Evolutionary conservation across 2,888 invertebrate genomes (phyloP).

Genomic region (Aporophyla nigra): DNA sequence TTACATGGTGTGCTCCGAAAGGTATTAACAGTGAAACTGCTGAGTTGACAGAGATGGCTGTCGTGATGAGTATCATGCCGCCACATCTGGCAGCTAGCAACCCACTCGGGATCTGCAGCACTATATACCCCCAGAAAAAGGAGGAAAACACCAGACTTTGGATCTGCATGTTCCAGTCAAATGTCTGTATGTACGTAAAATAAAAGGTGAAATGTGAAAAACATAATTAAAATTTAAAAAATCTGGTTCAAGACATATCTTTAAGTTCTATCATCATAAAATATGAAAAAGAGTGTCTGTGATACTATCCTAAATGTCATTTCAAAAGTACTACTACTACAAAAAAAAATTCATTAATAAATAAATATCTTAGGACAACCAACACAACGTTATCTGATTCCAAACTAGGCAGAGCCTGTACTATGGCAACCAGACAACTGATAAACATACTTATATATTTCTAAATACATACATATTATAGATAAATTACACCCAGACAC

Average conservation of each 20-base stretch:
- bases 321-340: no score
- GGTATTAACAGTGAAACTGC: slow-evolving; percentile 28
- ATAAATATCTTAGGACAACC: no score
- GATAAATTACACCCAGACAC: no score
- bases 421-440: no score
- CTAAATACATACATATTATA: no score
- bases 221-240: background rate
- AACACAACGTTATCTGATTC: no score
- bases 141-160: slow-evolving; percentile 86
- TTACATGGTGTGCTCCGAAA: slow-evolving; percentile 37
- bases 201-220: background rate
- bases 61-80: slow-evolving; percentile 90
- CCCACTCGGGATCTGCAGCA: slow-evolving; percentile 92
- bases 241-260: background rate
- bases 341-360: no score
- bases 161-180: slow-evolving; percentile 87
- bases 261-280: background rate
- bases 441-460: no score
- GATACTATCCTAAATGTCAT: background rate
- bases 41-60: slow-evolving; percentile 65
- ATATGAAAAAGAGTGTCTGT: background rate
- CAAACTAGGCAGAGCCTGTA: no score
- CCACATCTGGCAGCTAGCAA: slow-evolving; percentile 92
- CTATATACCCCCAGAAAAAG: slow-evolving; percentile 91
- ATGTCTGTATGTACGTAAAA: slow-evolving; percentile 64